Evolutionary conservation across 1,140 invertebrate species (phyloP).

Genomic region (Bombus sylvicola): DNA sequence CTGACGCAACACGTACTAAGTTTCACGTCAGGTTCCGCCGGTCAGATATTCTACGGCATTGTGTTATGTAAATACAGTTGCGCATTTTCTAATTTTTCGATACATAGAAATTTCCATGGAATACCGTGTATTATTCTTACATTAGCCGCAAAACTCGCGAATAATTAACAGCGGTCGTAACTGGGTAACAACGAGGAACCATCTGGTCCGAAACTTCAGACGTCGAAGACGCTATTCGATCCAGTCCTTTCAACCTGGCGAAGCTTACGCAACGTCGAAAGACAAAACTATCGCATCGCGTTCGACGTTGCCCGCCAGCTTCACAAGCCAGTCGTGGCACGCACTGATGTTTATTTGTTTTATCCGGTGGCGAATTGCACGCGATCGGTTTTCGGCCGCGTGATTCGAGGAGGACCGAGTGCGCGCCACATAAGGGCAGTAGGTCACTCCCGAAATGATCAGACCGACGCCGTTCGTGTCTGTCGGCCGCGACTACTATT

Average conservation of each 20-base stretch:
- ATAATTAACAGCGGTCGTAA: too few relatives aligned
- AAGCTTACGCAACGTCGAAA: neutral
- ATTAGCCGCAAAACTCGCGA: too few relatives aligned
- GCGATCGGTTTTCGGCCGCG: neutral
- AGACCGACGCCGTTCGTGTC: slow-evolving; percentile 40
- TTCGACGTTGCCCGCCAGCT: neutral
- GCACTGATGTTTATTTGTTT: slow-evolving; percentile 20
- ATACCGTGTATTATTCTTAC: neutral
- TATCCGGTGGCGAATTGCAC: neutral
- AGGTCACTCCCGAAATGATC: slow-evolving; percentile 67
- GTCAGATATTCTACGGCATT: neutral
- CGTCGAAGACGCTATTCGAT: too few relatives aligned
- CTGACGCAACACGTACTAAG: slow-evolving; percentile 44
- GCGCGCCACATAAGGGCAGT: slow-evolving; percentile 60
- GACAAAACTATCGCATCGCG: neutral
- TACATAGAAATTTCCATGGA: neutral
- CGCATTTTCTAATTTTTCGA: neutral
- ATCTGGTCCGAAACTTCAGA: too few relatives aligned
- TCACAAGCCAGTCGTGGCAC: neutral
- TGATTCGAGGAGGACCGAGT: neutral
- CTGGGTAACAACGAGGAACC: too few relatives aligned
- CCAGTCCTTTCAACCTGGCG: neutral
- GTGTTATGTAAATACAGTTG: slow-evolving; percentile 14
- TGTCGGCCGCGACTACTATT: slow-evolving; percentile 49
- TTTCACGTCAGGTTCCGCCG: slow-evolving; percentile 35